phyloP scores from a whole-genome alignment of 2,888 invertebrate genomes.

The Harmothoe impar region DNA sequence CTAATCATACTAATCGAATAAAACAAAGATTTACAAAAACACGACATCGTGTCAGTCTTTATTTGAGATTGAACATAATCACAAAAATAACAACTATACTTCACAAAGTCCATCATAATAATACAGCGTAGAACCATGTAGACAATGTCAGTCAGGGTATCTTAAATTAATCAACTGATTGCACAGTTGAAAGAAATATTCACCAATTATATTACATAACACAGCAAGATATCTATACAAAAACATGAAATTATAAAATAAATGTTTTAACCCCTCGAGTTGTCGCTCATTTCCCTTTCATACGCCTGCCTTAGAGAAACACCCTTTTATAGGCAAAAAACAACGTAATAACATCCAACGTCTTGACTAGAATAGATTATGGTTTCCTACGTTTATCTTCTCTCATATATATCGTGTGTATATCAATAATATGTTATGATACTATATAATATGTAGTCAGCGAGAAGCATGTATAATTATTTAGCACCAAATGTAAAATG shows the following conservation, averaged over 20 bases:
- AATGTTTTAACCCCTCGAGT: background rate
- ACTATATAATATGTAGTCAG: background rate
- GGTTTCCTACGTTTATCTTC: background rate
- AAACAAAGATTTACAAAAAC: no score
- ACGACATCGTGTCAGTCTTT: no score
- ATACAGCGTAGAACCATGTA: background rate
- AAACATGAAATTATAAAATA: background rate
- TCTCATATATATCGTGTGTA: background rate
- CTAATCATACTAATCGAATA: no score
- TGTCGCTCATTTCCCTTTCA: background rate
- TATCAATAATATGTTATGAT: background rate
- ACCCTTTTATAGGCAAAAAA: no score
- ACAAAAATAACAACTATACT: no score
- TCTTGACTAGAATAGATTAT: background rate
- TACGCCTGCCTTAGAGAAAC: background rate
- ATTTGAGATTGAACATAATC: no score
- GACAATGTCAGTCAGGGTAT: background rate
- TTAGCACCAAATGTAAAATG: background rate
- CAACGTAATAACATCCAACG: background rate
- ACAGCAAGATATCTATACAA: background rate
- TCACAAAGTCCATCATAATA: background rate
- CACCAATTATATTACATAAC: background rate
- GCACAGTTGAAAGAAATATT: conserved; percentile 15
- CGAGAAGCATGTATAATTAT: background rate
- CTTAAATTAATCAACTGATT: background rate